Conservation (phyloP, 2,797 vertebrate species). For the Pseudotriccus pelzelni region DNA sequence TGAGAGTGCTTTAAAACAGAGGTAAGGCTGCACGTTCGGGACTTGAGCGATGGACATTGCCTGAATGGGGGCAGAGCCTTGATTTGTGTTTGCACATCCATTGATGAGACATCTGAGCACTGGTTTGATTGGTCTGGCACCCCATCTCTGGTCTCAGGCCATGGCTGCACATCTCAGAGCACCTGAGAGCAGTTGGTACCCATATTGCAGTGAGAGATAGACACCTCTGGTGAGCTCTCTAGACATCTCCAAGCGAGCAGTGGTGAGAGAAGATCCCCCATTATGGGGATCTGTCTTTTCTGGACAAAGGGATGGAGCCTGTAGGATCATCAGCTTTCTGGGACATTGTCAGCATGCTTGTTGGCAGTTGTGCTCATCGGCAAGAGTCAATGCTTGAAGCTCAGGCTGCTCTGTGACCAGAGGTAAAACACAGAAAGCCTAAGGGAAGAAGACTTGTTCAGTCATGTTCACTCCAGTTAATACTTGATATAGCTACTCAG, state of each 20-base stretch:
- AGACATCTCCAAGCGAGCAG: accelerated
- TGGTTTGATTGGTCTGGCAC: neutral
- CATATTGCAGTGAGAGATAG: neutral
- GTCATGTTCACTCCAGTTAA: neutral
- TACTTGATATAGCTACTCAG: neutral
- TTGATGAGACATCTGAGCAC: neutral
- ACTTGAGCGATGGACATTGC: neutral
- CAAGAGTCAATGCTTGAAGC: neutral
- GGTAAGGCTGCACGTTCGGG: accelerated
- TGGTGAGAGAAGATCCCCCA: neutral
- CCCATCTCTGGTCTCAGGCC: neutral
- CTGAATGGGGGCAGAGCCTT: neutral
- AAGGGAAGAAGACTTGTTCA: neutral
- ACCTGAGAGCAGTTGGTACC: neutral
- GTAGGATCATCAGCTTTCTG: neutral
- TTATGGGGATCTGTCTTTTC: neutral
- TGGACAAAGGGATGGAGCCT: neutral
- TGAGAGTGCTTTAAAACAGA: neutral
- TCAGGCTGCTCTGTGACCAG: neutral
- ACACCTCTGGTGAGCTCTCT: neutral
- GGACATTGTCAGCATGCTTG: neutral
- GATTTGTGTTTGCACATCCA: neutral
- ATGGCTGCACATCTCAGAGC: accelerated
- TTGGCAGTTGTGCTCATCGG: neutral
- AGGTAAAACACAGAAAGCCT: neutral